These are phyloP conservation scores for Morinoia aosen DNA, from an alignment of 2,888 invertebrate genomes.

Conservation along the genomic window DNA sequence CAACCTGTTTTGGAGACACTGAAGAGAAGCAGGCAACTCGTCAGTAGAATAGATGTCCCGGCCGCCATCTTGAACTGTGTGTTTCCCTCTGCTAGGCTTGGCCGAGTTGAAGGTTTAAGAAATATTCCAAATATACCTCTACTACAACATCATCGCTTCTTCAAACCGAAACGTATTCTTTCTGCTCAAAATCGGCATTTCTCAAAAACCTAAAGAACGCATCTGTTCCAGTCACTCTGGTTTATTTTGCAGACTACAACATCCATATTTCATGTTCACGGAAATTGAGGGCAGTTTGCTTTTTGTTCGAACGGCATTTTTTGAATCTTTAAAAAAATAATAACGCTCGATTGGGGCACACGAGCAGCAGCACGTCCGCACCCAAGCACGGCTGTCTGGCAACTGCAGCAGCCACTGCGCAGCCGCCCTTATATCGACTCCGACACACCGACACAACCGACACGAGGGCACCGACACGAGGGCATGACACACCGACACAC, in stretches of 20 bases:
- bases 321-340: not conserved
- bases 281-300: not conserved
- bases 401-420: conserved; percentile 34
- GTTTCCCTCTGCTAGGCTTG: conserved; percentile 43
- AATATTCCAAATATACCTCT: not conserved
- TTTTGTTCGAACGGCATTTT: not conserved
- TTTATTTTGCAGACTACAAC: not conserved
- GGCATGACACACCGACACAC: not conserved
- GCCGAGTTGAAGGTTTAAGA: conserved; percentile 36
- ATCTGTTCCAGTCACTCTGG: not conserved
- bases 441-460: conserved; percentile 45
- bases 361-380: not conserved
- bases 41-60: conserved; percentile 47
- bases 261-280: not conserved
- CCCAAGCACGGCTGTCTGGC: not conserved
- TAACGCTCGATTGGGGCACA: not conserved
- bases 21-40: conserved; percentile 40
- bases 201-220: not conserved
- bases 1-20: conserved; percentile 34
- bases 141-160: conserved; percentile 33
- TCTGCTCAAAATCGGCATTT: conserved; percentile 6
- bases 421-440: conserved; percentile 40
- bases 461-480: not conserved
- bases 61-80: conserved; percentile 42
- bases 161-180: not conserved